Base-by-base conservation (phyloP, 2,888 invertebrate genomes). In the Agrochola lota region DNA sequence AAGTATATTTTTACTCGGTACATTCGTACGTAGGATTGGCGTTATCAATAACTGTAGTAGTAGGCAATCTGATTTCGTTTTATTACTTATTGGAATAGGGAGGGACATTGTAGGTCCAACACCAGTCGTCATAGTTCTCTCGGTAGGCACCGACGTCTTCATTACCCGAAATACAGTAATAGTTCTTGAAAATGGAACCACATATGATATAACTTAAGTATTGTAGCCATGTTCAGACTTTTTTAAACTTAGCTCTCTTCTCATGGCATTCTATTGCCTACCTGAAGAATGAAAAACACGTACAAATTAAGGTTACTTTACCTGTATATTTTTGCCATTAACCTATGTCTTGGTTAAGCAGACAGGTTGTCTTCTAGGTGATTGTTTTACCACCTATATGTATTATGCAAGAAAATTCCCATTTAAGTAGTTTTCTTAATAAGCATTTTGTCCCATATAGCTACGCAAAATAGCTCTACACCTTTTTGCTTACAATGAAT, bases 401-500 rank as follows among this genome's bases (percentile, higher is more conserved):
- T 75, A 69, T 83, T 80, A 80, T 80, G 68, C 77, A 77, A 76
- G 66, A 66, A 62, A 78, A 81, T 76, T 62, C 57, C 63, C 72
- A 74, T 75, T 74, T 76, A 49, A 62, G 66, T 59, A 70, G 55
- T 80, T 60, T 72, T 26, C 66, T 74, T 81, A 79, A 78, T 74
- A 74, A 80, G 79, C 67, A 79, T 79, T 78, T 71, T 73, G 78
- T 84, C 81, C 78, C 75, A 78, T 81, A 78, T 57, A 66, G 70
- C 79, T 81, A 81, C 68, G 70, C 77, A 82, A 86, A 83, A 81
- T 74, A 80, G 76, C 64, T 81, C 55, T 49, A 78, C 74, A 72
- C 81, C 79, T 87, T 85, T 89, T 85, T 81, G 62, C 74, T 64
- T 64, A n/a, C 77, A 43, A 80, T 81, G 78, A 81, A 82, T 77